Evolutionary conservation across 2,113 vertebrate genomes (phyloP).

Genomic region (Channa argus): DNA sequence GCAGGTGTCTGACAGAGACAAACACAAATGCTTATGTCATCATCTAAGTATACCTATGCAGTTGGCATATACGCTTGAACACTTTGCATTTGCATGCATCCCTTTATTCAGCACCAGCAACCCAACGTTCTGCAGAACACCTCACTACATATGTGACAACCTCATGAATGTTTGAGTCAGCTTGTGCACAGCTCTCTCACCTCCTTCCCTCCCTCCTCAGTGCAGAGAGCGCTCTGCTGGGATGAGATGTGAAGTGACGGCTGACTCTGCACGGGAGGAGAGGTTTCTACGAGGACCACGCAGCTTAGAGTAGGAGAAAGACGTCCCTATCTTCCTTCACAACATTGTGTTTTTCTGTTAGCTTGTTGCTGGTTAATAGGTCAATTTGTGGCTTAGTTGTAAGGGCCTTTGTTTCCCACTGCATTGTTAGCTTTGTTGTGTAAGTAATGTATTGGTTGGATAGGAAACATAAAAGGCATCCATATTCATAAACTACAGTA

Average conservation of each 20-base stretch:
- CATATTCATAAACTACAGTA: not conserved
- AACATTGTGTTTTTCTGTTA: not conserved
- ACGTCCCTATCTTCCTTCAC: constrained; percentile 6
- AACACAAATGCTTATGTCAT: not conserved
- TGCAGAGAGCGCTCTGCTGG: constrained; percentile 30
- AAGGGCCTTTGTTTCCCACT: not conserved
- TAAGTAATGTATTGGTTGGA: not conserved
- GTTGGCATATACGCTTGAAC: not conserved
- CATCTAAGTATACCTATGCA: not conserved
- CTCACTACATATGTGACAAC: constrained; percentile 31
- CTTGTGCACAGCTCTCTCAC: constrained; percentile 10
- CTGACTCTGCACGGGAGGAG: constrained; percentile 58
- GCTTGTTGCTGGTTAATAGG: constrained; percentile 15
- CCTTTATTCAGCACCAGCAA: constrained; percentile 2
- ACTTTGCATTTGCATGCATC: not conserved
- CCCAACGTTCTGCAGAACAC: constrained; percentile 14
- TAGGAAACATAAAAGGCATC: not conserved
- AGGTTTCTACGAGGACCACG: constrained; percentile 16
- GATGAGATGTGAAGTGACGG: constrained; percentile 69
- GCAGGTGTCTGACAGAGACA: constrained; percentile 7
- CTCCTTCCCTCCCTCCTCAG: constrained; percentile 7
- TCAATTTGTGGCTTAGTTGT: constrained; percentile 17
- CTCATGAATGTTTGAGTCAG: constrained; percentile 11
- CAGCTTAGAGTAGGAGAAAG: constrained; percentile 30
- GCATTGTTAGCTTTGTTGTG: not conserved